Evolutionary conservation across 2,113 vertebrate genomes (phyloP), one percentile per base, ranked within the genome.

Genomic region (Psittacula cyanocephala): DNA sequence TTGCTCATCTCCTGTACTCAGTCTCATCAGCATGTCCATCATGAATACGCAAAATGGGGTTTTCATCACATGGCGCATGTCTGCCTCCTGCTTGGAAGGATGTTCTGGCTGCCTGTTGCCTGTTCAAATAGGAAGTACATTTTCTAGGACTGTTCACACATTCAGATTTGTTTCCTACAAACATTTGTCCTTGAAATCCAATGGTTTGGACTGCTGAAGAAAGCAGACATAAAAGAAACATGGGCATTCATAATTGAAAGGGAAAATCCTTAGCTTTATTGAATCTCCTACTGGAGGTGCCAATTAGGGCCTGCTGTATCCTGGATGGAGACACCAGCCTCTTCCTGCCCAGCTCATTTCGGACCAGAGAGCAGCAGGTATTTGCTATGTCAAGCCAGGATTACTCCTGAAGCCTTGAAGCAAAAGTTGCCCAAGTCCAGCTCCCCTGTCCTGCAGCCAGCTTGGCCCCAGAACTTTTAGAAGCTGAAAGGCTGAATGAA

Each of bases 161-260:
- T 7, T 20, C 93, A 91, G 59, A 94, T 91, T 79, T 31, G 47
- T 76, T 92, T 76, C 83, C 86, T 74, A 14, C 93, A 76, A 94
- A 95, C 62, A 86, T 65, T 96, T 93, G 88, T 94, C 86, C 88
- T 96, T 31, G 0, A 41, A 65, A 65, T 6, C 55, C 83, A 28
- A 84, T 76, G 37, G 39, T 77, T 82, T 33, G 0, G 2, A 33
- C 0, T 1, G 77, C 78, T 8, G 22, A 19, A 71, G 83, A 52
- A 65, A 89, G 81, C 72, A 72, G 44, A 41, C 72, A 91, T 81
- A 3, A 95, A 96, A 96, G 90, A n/a, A 86, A 11, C 47, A 57
- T 24, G 52, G 72, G 22, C 88, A 94, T 96, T 82, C 76, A 82
- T 94, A 96, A 96, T 93, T 91, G 94, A 93, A 87, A 92, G 90